A percentile compares a stretch with the other conserved stretches of the same genome.
These are phyloP conservation scores for Drosophila neonasuta DNA, from an alignment of 2,888 invertebrate species.

Conservation along the genomic window DNA sequence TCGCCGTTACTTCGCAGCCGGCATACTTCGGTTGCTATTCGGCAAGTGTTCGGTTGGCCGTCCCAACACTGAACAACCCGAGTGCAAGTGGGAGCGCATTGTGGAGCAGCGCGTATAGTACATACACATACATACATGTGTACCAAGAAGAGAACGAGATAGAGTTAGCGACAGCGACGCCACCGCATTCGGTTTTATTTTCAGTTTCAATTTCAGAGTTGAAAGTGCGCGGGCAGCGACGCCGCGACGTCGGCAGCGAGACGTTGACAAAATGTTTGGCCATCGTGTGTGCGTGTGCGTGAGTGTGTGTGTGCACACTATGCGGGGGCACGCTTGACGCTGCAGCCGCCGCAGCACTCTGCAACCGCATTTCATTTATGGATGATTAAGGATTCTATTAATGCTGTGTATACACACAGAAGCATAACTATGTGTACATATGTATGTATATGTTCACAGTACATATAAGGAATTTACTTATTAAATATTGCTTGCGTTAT, in stretches of 20 bases:
- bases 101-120: slow-evolving; percentile 16
- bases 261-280: slow-evolving; percentile 54
- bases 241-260: slow-evolving; percentile 42
- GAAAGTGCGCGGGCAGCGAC: slow-evolving; percentile 54
- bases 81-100: slow-evolving; percentile 39
- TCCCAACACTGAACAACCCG: slow-evolving; percentile 13
- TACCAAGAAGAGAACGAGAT: slow-evolving; percentile 16
- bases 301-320: slow-evolving; percentile 2
- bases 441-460: background rate
- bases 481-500: background rate
- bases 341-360: slow-evolving; percentile 19
- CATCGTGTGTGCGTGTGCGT: slow-evolving; percentile 15
- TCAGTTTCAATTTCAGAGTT: slow-evolving; percentile 60
- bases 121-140: background rate
- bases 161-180: slow-evolving; percentile 19
- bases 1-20: slow-evolving; percentile 23
- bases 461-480: background rate
- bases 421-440: too few species aligned
- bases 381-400: slow-evolving; percentile 14
- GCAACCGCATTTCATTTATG: slow-evolving; percentile 33
- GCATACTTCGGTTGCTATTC: slow-evolving; percentile 4
- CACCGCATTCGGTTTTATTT: slow-evolving; percentile 66
- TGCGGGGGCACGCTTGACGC: slow-evolving; percentile 7
- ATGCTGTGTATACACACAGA: background rate
- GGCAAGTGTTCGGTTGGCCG: slow-evolving; percentile 10